phyloP scores from a whole-genome alignment of 2,888 invertebrate genomes.

The Marasmarcha lunaedactyla region DNA sequence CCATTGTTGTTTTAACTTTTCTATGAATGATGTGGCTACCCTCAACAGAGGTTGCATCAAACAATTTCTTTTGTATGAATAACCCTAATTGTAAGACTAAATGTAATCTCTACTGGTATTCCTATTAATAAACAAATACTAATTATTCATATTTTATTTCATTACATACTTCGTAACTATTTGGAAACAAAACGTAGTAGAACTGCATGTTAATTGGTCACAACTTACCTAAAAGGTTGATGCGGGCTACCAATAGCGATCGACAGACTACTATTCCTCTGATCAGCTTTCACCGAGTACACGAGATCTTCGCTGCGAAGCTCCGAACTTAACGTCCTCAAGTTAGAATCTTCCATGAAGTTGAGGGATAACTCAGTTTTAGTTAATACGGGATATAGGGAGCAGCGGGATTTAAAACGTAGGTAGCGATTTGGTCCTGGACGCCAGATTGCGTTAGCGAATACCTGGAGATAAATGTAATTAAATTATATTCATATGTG shows the following conservation, averaged over 20 bases:
- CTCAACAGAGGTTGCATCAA: too few relatives aligned
- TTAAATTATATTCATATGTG: too few relatives aligned
- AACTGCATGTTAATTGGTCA: too few relatives aligned
- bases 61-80: too few relatives aligned
- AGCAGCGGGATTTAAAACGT: conserved; percentile 50
- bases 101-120: too few relatives aligned
- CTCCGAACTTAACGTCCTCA: conserved; percentile 33
- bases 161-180: too few relatives aligned
- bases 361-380: conserved; percentile 35
- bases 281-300: conserved; percentile 51
- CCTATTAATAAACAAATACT: too few relatives aligned
- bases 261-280: conserved; percentile 29
- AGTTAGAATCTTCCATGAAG: conserved; percentile 31
- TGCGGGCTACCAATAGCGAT: conserved; percentile 48
- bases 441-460: conserved; percentile 62
- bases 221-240: conserved; percentile 3
- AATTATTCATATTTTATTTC: too few relatives aligned
- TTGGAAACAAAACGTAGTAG: too few relatives aligned
- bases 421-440: conserved; percentile 45
- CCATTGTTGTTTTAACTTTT: too few relatives aligned
- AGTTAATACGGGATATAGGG: conserved; percentile 38
- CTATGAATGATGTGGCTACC: too few relatives aligned
- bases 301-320: conserved; percentile 30
- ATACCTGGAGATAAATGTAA: conserved; percentile 32
- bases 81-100: too few relatives aligned